Conservation (phyloP, 1,140 invertebrate species). For the Metaphire vulgaris region DNA sequence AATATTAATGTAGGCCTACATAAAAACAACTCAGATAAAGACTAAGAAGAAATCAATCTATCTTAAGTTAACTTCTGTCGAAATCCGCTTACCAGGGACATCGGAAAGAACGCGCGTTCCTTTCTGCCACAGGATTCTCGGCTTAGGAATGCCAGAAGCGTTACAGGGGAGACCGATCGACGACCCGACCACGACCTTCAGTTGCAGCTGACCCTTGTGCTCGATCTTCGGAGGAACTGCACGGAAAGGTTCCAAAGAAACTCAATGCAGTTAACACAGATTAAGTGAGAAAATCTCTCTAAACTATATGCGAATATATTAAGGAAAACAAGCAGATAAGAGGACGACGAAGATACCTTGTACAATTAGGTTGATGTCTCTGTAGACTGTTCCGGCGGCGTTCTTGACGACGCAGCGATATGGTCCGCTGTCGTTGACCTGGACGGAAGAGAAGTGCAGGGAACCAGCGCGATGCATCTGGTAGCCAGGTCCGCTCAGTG, state of each 20-base stretch:
- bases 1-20: too few species aligned
- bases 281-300: too few species aligned
- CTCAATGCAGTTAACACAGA: too few species aligned
- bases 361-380: slow-evolving; percentile 38
- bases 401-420: slow-evolving; percentile 62
- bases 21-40: too few species aligned
- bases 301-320: too few species aligned
- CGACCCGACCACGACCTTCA: slow-evolving; percentile 32
- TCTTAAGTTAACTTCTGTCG: too few species aligned
- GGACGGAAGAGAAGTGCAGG: slow-evolving; percentile 50
- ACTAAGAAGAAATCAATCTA: too few species aligned
- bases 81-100: slow-evolving; percentile 31
- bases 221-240: slow-evolving; percentile 30
- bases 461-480: slow-evolving; percentile 42
- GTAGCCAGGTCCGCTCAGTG: slow-evolving; percentile 32
- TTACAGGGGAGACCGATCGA: slow-evolving; percentile 46
- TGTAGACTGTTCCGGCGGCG: slow-evolving; percentile 39
- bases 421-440: slow-evolving; percentile 47
- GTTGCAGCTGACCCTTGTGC: slow-evolving; percentile 17
- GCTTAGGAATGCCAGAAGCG: slow-evolving; percentile 46
- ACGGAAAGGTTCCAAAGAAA: too few species aligned
- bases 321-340: too few species aligned
- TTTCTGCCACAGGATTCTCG: slow-evolving; percentile 48
- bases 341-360: too few species aligned
- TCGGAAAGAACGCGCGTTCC: slow-evolving; percentile 37